A percentile compares a stretch with the other conserved stretches of the same genome.
Evolutionary conservation across 2,888 invertebrate genomes (phyloP).

Genomic region (Drosophila trichaetosa): DNA sequence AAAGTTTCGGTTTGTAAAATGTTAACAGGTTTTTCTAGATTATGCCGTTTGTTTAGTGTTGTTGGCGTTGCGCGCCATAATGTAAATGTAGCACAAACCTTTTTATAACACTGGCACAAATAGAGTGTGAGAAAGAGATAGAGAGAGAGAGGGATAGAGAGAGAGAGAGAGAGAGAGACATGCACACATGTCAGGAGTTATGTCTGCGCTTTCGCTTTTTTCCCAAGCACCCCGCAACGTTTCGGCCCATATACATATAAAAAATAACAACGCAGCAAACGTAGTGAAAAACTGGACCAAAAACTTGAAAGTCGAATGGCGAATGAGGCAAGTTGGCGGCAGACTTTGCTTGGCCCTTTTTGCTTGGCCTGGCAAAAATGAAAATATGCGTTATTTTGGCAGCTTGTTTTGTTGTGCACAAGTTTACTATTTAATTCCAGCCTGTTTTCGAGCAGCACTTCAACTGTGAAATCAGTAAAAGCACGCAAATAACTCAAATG

Average conservation of each 20-base stretch:
- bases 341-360: conserved; percentile 46
- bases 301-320: conserved; percentile 66
- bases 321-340: conserved; percentile 43
- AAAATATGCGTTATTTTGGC: conserved; percentile 68
- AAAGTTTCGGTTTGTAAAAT: conserved; percentile 15
- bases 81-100: conserved; percentile 81
- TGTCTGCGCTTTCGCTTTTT: conserved; percentile 79
- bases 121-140: background rate
- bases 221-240: conserved; percentile 35
- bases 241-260: conserved; percentile 37
- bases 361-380: conserved; percentile 52
- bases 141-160: background rate
- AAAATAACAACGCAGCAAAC: conserved; percentile 65
- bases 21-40: conserved; percentile 58
- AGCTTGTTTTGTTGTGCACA: conserved; percentile 42
- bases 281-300: conserved; percentile 72
- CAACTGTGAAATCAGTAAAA: conserved; percentile 76
- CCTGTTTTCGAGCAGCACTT: conserved; percentile 74
- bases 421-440: conserved; percentile 72
- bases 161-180: conserved; percentile 7
- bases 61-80: conserved; percentile 73
- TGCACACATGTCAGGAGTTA: conserved; percentile 67
- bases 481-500: conserved; percentile 62
- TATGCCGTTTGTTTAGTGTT: conserved; percentile 76
- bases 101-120: conserved; percentile 70